Conservation (phyloP, 2,888 invertebrate species). For the Galeruca laticollis region DNA sequence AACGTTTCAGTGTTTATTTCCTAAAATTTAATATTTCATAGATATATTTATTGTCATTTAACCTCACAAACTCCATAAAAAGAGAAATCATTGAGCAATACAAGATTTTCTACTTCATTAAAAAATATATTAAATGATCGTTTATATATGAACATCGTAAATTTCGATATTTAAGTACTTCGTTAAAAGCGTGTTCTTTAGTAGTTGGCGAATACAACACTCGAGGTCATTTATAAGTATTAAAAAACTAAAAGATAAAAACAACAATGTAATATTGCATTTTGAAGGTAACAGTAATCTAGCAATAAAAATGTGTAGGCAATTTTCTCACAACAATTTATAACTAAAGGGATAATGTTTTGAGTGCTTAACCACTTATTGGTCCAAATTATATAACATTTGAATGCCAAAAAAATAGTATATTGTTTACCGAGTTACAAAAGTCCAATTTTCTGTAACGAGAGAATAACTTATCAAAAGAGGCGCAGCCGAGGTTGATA, state of each 20-base stretch:
- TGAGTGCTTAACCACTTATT: no score
- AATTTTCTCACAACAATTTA: neutral
- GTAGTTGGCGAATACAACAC: neutral
- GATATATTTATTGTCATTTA: neutral
- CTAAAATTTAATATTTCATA: no score
- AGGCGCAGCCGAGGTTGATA: no score
- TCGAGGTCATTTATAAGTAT: slow-evolving; percentile 11
- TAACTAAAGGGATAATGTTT: no score
- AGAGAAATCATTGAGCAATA: neutral
- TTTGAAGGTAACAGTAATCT: neutral
- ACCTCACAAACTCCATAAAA: neutral
- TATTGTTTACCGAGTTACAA: no score
- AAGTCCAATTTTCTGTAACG: no score
- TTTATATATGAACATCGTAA: neutral
- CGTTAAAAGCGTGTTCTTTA: neutral
- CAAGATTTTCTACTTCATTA: neutral
- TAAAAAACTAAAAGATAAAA: slow-evolving; percentile 3
- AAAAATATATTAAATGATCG: neutral
- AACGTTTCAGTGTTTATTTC: no score
- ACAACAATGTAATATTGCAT: neutral
- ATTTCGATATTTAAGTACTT: neutral
- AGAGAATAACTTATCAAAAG: no score
- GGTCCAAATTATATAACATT: no score
- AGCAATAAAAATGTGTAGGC: neutral
- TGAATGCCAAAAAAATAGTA: no score